Conservation (phyloP, 2,888 invertebrate species). For the Hypercompe scribonia region DNA sequence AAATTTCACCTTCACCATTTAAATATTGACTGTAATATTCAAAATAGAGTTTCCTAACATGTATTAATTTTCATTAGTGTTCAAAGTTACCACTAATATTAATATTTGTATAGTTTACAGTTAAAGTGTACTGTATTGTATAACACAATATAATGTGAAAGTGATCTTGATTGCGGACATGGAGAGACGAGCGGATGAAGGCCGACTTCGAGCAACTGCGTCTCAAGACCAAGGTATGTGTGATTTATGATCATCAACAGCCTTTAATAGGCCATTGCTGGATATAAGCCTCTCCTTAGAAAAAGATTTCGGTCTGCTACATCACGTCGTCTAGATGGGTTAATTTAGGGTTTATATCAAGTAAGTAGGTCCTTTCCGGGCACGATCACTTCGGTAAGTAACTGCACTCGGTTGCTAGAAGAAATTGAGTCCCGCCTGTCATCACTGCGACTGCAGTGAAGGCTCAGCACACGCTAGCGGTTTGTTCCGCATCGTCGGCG, state of each 20-base stretch:
- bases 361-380: too few species aligned
- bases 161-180: conserved; percentile 72
- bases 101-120: conserved; percentile 21
- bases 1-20: neutral
- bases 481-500: too few species aligned
- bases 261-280: too few species aligned
- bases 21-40: conserved; percentile 28
- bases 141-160: conserved; percentile 66
- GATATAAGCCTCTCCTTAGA: too few species aligned
- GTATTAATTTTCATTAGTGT: conserved; percentile 2
- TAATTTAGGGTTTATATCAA: too few species aligned
- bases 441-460: too few species aligned
- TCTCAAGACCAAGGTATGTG: conserved; percentile 76
- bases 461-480: too few species aligned
- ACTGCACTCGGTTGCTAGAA: too few species aligned
- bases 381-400: too few species aligned
- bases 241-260: neutral
- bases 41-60: conserved; percentile 21
- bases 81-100: conserved; percentile 36
- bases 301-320: too few species aligned
- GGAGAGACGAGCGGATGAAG: conserved; percentile 78
- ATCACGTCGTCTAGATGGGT: too few species aligned
- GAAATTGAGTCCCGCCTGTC: too few species aligned
- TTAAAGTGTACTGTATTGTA: conserved; percentile 35
- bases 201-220: conserved; percentile 70